Conservation (phyloP, 2,113 vertebrate species). For the Rhinopithecus roxellana region DNA sequence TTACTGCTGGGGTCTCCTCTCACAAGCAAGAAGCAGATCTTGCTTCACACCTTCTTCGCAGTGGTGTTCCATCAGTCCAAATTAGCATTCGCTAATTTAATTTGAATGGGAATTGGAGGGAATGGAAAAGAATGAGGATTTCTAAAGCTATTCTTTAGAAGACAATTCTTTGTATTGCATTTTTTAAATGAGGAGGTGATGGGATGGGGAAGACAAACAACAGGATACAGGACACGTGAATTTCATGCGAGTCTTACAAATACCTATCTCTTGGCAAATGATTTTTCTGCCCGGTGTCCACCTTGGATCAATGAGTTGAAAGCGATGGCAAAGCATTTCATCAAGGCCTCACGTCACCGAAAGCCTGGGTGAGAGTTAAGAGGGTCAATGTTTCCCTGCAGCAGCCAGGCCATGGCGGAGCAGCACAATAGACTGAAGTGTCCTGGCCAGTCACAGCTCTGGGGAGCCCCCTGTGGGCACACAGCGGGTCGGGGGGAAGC, state of each 20-base stretch:
- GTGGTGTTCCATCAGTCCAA: constrained; percentile 16
- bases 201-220: not conserved
- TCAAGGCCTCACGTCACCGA: not conserved
- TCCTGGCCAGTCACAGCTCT: not conserved
- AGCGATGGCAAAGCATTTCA: not conserved
- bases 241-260: not conserved
- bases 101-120: constrained; percentile 15
- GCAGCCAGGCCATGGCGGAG: rapidly evolving
- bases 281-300: not conserved
- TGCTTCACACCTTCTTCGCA: not conserved
- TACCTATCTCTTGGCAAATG: not conserved
- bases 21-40: not conserved
- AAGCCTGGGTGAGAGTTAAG: not conserved
- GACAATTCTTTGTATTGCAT: constrained; percentile 26
- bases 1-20: not conserved
- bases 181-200: not conserved
- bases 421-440: no score
- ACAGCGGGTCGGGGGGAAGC: no score
- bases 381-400: not conserved
- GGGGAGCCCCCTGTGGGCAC: not conserved
- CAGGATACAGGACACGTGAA: not conserved
- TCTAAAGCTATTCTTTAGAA: constrained; percentile 39
- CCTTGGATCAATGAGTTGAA: not conserved
- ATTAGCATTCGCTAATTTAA: constrained; percentile 59
- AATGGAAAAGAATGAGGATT: constrained; percentile 38